These are phyloP conservation scores for Calcarius ornatus DNA, from an alignment of 2,113 vertebrate species.

Conservation along the genomic window DNA sequence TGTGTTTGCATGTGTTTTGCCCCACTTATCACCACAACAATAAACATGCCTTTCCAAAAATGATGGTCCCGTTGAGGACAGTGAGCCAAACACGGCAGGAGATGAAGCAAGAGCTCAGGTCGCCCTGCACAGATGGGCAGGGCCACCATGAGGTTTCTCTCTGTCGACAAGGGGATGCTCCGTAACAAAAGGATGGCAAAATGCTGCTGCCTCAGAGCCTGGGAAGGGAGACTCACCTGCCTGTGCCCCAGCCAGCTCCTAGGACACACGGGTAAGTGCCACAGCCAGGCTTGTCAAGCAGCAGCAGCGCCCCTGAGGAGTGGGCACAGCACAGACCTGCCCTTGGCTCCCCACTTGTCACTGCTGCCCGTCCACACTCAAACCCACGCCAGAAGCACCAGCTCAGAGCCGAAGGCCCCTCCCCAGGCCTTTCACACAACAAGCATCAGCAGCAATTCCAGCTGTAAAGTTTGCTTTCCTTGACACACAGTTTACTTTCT, in stretches of 20 bases:
- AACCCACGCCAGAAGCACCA: rapidly evolving
- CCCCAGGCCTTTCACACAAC: neutral
- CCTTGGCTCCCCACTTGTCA: rapidly evolving
- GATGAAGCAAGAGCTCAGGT: neutral
- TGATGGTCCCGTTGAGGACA: neutral
- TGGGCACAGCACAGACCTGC: neutral
- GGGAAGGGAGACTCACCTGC: neutral
- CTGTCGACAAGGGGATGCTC: neutral
- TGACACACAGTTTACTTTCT: constrained; percentile 61
- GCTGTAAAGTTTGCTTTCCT: constrained; percentile 59
- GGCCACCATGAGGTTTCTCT: neutral
- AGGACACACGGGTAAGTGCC: neutral
- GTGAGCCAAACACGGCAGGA: rapidly evolving
- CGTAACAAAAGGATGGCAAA: neutral
- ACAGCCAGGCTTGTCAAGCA: neutral
- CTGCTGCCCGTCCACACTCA: neutral
- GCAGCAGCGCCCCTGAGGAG: rapidly evolving
- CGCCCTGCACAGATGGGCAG: neutral
- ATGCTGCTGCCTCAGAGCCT: neutral
- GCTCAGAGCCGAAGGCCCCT: neutral
- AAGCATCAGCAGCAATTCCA: constrained; percentile 16
- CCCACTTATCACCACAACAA: neutral
- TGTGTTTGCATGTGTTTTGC: neutral
- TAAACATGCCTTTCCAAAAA: neutral
- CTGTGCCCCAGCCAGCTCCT: rapidly evolving